Conservation (phyloP, 2,113 vertebrate species). For the Aleadryas rufinucha region DNA sequence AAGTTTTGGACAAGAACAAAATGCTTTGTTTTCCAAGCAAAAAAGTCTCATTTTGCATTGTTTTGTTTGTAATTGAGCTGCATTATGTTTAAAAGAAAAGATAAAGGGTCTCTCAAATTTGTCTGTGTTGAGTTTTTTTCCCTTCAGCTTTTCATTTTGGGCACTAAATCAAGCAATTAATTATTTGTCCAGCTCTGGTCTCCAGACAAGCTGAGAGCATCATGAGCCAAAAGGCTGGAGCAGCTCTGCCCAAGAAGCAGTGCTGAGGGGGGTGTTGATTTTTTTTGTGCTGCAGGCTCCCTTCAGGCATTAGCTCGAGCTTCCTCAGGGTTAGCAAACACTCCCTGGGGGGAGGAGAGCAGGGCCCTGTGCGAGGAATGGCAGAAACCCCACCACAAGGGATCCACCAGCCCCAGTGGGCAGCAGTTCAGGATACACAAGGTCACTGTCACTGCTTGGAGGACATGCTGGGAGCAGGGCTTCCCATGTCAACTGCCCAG, state of each 20-base stretch:
- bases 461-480: not conserved
- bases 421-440: not conserved
- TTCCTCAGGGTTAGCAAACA: not conserved
- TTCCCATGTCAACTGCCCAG: not conserved
- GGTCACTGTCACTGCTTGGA: not conserved
- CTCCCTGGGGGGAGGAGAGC: not conserved
- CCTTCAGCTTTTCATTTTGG: not conserved
- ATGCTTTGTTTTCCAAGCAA: constrained; percentile 8
- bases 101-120: not conserved
- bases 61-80: not conserved
- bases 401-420: fast-evolving
- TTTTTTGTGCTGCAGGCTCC: not conserved
- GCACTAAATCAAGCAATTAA: constrained; percentile 33
- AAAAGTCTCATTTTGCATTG: not conserved
- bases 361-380: not conserved
- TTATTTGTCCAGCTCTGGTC: constrained; percentile 15
- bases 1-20: constrained; percentile 1
- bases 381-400: not conserved
- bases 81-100: not conserved
- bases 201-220: not conserved
- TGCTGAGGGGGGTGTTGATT: not conserved
- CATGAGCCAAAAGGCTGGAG: not conserved
- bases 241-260: not conserved
- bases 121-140: not conserved
- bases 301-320: not conserved